A percentile compares a stretch with the other conserved stretches of the same genome.
These are phyloP conservation scores for Rattus rattus DNA, from an alignment of 2,113 vertebrate species.

Conservation along the genomic window DNA sequence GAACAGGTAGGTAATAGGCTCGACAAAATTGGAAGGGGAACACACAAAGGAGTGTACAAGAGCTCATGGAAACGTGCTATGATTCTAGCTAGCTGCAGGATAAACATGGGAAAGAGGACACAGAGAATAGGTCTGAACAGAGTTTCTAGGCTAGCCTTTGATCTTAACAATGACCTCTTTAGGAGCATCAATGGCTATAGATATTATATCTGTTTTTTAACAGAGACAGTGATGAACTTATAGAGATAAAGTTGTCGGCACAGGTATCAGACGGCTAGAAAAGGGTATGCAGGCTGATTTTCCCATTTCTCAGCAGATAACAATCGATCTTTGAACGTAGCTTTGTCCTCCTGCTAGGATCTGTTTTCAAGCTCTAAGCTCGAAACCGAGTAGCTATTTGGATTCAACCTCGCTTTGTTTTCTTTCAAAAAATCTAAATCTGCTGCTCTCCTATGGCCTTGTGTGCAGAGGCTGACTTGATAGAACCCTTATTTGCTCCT, in stretches of 20 bases:
- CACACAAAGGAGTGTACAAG: not conserved
- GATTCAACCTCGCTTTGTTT: not conserved
- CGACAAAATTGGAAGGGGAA: not conserved
- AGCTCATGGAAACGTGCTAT: not conserved
- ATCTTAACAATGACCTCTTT: not conserved
- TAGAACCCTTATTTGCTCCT: not conserved
- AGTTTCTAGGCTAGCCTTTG: not conserved
- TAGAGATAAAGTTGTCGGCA: not conserved
- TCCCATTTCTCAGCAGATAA: constrained; percentile 10
- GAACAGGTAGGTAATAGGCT: not conserved
- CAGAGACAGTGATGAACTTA: not conserved
- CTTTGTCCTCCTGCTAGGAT: not conserved
- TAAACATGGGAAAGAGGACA: not conserved
- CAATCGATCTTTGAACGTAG: not conserved
- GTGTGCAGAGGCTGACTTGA: not conserved
- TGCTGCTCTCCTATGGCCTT: not conserved
- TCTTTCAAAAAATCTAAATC: not conserved
- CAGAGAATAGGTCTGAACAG: not conserved
- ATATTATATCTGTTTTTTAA: not conserved
- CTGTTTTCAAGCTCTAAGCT: not conserved
- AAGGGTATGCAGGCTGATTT: constrained; percentile 15
- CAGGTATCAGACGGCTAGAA: not conserved
- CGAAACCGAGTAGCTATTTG: constrained; percentile 26
- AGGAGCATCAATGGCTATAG: not conserved
- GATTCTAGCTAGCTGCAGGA: not conserved